Evolutionary conservation across 2,797 vertebrate species (phyloP).

Genomic region (Synaphobranchus kaupii): DNA sequence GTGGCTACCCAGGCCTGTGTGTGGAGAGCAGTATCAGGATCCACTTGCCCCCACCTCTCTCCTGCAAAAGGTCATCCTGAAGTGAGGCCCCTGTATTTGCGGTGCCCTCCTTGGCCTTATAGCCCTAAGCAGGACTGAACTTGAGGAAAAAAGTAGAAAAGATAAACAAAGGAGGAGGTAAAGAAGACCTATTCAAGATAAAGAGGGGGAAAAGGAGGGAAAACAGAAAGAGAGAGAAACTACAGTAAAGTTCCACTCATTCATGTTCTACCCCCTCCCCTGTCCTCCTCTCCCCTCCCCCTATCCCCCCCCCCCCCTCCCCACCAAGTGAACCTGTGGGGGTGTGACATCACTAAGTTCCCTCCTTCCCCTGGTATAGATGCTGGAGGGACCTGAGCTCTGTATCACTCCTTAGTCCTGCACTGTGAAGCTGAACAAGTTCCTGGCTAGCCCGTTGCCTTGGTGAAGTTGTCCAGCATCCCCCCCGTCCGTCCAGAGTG

Average conservation of each 20-base stretch:
- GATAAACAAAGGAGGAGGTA: constrained; percentile 5
- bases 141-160: background rate
- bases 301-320: background rate
- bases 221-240: background rate
- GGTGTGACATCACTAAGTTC: constrained; percentile 52
- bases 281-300: background rate
- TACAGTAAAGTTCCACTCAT: background rate
- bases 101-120: background rate
- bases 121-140: background rate
- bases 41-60: background rate
- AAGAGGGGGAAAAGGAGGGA: constrained; percentile 10
- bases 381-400: constrained; percentile 60
- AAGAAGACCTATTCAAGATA: background rate
- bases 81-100: background rate
- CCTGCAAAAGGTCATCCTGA: background rate
- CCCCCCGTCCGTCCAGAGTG: constrained; percentile 35
- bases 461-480: constrained; percentile 61
- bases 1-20: background rate
- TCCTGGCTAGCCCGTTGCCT: constrained; percentile 51
- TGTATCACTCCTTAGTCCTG: constrained; percentile 55
- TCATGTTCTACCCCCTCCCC: background rate
- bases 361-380: constrained; percentile 75
- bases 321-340: constrained; percentile 35
- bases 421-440: constrained; percentile 59
- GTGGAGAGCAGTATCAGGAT: background rate